phyloP scores from a whole-genome alignment of 2,797 vertebrate species.

The Menidia menidia region DNA sequence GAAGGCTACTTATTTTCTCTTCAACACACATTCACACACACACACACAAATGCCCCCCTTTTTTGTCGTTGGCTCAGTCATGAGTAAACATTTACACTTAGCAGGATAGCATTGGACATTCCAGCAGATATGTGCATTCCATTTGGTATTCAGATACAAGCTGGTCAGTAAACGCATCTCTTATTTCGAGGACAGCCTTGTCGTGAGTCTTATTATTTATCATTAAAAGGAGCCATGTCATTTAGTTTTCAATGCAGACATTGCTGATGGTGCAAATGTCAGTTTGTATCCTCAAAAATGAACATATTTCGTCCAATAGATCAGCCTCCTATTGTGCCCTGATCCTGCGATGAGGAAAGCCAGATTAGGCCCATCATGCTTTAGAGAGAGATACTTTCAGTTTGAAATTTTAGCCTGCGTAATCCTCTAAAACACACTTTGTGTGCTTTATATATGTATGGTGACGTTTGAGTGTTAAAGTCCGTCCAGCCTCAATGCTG shows the following conservation, averaged over 20 bases:
- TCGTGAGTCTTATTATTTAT: not conserved
- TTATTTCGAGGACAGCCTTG: not conserved
- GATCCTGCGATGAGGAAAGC: constrained; percentile 58
- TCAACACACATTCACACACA: constrained; percentile 20
- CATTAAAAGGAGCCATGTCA: not conserved
- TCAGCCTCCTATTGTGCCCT: constrained; percentile 47
- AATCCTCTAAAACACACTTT: constrained; percentile 65
- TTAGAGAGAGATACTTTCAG: constrained; percentile 63
- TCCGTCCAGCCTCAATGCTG: constrained; percentile 34
- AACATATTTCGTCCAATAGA: constrained; percentile 33
- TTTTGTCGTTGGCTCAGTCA: constrained; percentile 32
- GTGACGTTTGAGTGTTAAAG: constrained; percentile 15
- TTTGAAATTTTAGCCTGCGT: constrained; percentile 69
- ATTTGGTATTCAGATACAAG: constrained; percentile 43
- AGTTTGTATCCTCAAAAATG: constrained; percentile 30
- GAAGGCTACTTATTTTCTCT: constrained; percentile 58
- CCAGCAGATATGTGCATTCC: constrained; percentile 56
- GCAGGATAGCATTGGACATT: constrained; percentile 64
- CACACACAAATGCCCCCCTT: constrained; percentile 13
- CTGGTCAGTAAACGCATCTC: constrained; percentile 2
- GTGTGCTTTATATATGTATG: constrained; percentile 16
- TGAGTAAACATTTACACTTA: constrained; percentile 73
- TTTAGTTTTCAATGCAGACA: constrained; percentile 12
- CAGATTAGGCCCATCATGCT: constrained; percentile 68
- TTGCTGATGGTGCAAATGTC: constrained; percentile 6